phyloP scores from a whole-genome alignment of 2,888 invertebrate species.

The Stratiomys singularior region DNA sequence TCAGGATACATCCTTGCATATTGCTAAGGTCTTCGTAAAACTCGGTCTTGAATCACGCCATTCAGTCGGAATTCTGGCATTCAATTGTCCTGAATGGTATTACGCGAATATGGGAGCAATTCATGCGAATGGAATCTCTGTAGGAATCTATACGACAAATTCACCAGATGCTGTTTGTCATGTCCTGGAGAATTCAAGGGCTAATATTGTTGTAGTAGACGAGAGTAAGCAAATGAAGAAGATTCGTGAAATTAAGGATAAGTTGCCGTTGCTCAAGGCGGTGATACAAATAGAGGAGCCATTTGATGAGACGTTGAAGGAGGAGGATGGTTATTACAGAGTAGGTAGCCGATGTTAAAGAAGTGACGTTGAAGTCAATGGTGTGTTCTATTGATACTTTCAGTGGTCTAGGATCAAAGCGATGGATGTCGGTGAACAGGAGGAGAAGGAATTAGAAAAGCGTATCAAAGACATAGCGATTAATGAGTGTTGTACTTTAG shows the following conservation, averaged over 20 bases:
- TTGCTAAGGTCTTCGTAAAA: constrained; percentile 84
- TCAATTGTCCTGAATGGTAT: constrained; percentile 92
- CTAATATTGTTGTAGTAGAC: constrained; percentile 88
- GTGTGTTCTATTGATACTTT: neutral
- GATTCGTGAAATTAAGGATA: constrained; percentile 73
- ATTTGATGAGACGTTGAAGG: constrained; percentile 55
- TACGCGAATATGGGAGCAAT: constrained; percentile 84
- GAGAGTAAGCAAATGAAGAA: constrained; percentile 87
- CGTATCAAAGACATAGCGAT: constrained; percentile 74
- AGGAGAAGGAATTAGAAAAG: constrained; percentile 70
- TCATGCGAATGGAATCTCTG: constrained; percentile 85
- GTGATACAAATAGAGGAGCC: constrained; percentile 69
- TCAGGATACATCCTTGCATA: constrained; percentile 73
- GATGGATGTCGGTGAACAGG: constrained; percentile 73
- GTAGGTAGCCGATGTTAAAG: constrained; percentile 30
- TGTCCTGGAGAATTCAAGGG: constrained; percentile 76
- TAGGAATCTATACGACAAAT: constrained; percentile 92
- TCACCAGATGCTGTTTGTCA: constrained; percentile 85
- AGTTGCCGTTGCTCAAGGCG: constrained; percentile 78
- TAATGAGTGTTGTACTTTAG: constrained; percentile 85
- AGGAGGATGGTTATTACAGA: constrained; percentile 59
- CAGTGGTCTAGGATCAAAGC: constrained; percentile 80
- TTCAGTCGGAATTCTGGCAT: constrained; percentile 87
- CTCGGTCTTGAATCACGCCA: constrained; percentile 79
- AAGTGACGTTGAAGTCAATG: neutral